These are phyloP conservation scores for Biston stratarius DNA, from an alignment of 2,888 invertebrate species.

Conservation along the genomic window DNA sequence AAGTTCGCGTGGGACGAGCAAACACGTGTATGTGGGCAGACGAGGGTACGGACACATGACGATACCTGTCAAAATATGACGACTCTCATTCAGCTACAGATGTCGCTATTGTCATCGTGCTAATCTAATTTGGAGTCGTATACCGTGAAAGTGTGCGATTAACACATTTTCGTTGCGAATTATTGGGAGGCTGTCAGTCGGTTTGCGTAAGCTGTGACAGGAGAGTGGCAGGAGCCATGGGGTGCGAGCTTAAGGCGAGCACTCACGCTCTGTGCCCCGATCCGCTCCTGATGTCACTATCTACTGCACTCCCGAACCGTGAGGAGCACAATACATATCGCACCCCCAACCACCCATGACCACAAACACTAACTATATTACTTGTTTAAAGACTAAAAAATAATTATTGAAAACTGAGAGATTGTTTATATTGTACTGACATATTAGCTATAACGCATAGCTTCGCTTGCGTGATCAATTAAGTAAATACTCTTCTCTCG, in stretches of 20 bases:
- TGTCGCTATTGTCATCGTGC: conserved; percentile 80
- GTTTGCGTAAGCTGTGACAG: conserved; percentile 85
- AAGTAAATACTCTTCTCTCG: too few species aligned
- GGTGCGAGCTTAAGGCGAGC: conserved; percentile 66
- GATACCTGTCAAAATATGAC: conserved; percentile 86
- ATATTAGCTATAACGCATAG: too few species aligned
- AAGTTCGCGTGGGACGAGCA: conserved; percentile 67
- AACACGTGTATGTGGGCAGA: conserved; percentile 85
- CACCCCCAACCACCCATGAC: conserved; percentile 18
- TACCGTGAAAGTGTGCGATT: conserved; percentile 84
- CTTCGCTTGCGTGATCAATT: too few species aligned
- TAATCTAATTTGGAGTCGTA: conserved; percentile 82
- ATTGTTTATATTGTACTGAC: not conserved
- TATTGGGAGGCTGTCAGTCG: conserved; percentile 83
- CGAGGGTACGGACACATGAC: conserved; percentile 75
- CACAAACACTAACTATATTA: not conserved
- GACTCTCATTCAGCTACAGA: conserved; percentile 80
- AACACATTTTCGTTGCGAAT: conserved; percentile 85
- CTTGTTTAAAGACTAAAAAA: too few species aligned
- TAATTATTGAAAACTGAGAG: too few species aligned
- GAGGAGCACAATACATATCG: conserved; percentile 3
- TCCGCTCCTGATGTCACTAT: conserved; percentile 38
- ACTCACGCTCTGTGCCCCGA: conserved; percentile 40
- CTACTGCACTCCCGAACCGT: conserved; percentile 15
- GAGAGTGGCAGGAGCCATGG: conserved; percentile 79